Evolutionary conservation across 2,888 invertebrate species (phyloP).

Genomic region (Callyntrura guangdongensis): DNA sequence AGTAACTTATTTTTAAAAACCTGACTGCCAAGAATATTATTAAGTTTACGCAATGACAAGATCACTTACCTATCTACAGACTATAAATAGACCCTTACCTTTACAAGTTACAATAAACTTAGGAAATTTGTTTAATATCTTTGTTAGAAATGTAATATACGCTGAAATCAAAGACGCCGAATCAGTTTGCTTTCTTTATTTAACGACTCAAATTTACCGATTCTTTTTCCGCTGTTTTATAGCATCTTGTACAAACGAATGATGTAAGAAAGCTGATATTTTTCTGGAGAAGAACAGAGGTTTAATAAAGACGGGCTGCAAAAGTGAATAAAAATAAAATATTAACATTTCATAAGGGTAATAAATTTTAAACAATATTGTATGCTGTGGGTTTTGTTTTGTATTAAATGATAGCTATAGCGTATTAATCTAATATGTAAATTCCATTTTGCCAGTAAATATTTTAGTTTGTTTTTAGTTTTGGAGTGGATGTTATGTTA

Average conservation of each 20-base stretch:
- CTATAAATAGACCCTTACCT: neutral
- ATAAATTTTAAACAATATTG: neutral
- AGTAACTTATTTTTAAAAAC: too few species aligned
- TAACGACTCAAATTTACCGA: neutral
- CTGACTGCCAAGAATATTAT: neutral
- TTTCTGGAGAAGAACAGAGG: conserved; percentile 22
- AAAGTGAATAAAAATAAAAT: conserved; percentile 10
- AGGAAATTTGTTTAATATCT: conserved; percentile 10
- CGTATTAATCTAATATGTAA: neutral
- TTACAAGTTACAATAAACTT: neutral
- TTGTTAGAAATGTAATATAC: conserved; percentile 32
- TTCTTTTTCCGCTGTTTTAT: conserved; percentile 15
- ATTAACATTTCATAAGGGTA: neutral
- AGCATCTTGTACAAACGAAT: conserved; percentile 53
- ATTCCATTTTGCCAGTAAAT: neutral
- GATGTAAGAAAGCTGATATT: conserved; percentile 69
- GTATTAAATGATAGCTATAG: neutral
- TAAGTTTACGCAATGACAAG: neutral
- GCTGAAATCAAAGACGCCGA: neutral
- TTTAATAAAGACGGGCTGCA: conserved; percentile 65
- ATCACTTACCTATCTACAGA: neutral
- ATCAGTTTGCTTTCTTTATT: neutral
- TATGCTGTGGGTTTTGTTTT: conserved; percentile 15
- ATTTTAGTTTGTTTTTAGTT: conserved; percentile 7
- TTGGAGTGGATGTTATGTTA: neutral